Base-by-base conservation (phyloP, 2,797 vertebrate genomes). In the Coreius guichenoti region DNA sequence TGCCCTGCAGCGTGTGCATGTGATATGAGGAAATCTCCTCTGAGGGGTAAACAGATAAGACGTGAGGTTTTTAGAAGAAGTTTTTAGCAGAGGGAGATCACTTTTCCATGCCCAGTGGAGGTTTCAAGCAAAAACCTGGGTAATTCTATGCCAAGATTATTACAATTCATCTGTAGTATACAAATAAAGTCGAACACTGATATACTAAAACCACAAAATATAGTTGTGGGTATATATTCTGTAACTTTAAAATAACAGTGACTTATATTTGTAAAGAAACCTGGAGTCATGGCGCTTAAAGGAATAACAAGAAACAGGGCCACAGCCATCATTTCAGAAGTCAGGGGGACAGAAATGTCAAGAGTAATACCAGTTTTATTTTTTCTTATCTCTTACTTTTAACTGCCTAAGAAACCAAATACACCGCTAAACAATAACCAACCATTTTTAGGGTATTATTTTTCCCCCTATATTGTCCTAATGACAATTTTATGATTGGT, bases 21-120 rank as follows among this genome's bases (percentile, higher is more conserved):
- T 67, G 56, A 45, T 65, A 76, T 12, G 58, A 63, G 69, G 72
- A 83, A 82, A 67, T 58, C 70, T 83, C 45, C 81, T 75, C 81
- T 51, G 81, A 83, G 81, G 72, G 56, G 14, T 26, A 75, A 75
- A 63, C n/a, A 13, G 70, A 74, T 65, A 21, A 82, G 54, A 47
- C 0, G 3, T 16, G 39, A 47, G 68, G 49, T 4, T 70, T 70
- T 26, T 19, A 70, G 45, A n/a, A 69, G 45, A 21, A 67, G 58
- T 16, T 80, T 80, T 81, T 54, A 81, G 47, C 49, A 58, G 17
- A 31, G 29, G 14, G 43, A 83, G 81, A 83, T 83, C 29, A 49
- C 43, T 54, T 75, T 39, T 51, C 21, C 8, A 51, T 19, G 33
- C 14, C 29, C 26, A 51, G 31, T 51, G 16, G 23, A 49, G 8